Evolutionary conservation across 2,113 vertebrate species (phyloP), one percentile per base, ranked within the genome.

Genomic region (Ameiurus melas): DNA sequence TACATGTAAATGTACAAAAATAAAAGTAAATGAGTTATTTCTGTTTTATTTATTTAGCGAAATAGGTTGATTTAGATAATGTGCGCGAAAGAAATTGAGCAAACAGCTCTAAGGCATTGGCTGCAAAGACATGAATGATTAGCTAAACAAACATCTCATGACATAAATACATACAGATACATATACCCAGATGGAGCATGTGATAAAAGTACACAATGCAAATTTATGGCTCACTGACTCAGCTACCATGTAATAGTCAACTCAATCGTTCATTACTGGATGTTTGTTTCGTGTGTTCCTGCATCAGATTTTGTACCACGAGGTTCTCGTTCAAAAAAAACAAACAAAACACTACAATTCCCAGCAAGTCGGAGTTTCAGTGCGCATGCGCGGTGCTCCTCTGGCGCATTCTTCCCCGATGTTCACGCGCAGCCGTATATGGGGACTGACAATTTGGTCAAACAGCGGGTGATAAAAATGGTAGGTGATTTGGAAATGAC

Each of bases 391-490:
- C 88, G 19, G 47, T 92, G 75, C 57, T 39, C 75, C 84, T 92
- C 85, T 91, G 89, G 91, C 92, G 92, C 92, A 93, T 88, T 93
- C 92, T 68, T 68, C 91, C 91, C 86, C 88, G 89, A 90, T 89
- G 91, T 92, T 93, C 91, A 90, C 88, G 93, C 95, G 95, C 96
- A 94, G 82, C 94, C 95, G 95, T 93, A 95, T 84, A 89, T 90
- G 89, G 91, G 91, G 93, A 91, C 92, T 95, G 91, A 93, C 93
- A 93, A 94, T 94, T 93, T 95, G 95, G 95, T 94, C 92, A 95
- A 94, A 94, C 94, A 95, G 95, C 95, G 95, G 94, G 94, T 95
- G 95, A 95, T 93, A 96, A 96, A 85, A 95, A 96, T 96, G 95
- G 96, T 96, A 96, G 95, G 95, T 96, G 93, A 95, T 92, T 93